These are phyloP conservation scores for Willowsia nigromaculata DNA, from an alignment of 2,888 invertebrate genomes.

Conservation along the genomic window DNA sequence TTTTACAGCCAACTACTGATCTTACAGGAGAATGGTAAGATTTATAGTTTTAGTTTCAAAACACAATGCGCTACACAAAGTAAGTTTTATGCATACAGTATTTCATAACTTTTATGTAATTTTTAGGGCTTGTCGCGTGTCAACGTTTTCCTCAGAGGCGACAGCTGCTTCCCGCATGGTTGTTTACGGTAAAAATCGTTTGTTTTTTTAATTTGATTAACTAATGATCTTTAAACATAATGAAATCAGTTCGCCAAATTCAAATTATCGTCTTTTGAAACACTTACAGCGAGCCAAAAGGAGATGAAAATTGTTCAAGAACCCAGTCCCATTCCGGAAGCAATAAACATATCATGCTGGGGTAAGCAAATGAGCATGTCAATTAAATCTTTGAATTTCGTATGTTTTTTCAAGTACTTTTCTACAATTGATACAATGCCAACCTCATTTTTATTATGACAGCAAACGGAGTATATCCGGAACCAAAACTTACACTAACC, in stretches of 20 bases:
- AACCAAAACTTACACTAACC: slow-evolving; percentile 72
- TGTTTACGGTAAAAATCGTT: slow-evolving; percentile 69
- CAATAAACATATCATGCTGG: slow-evolving; percentile 75
- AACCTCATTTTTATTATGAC: neutral
- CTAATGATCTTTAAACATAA: neutral
- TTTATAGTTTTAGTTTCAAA: neutral
- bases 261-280: neutral
- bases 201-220: neutral
- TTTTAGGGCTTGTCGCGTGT: slow-evolving; percentile 73
- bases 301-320: slow-evolving; percentile 67
- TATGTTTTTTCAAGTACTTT: neutral
- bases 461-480: slow-evolving; percentile 75
- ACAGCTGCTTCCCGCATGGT: slow-evolving; percentile 70
- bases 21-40: slow-evolving; percentile 75
- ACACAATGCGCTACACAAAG: neutral
- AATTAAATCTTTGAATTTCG: neutral
- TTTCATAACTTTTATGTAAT: too few relatives aligned
- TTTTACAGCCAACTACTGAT: slow-evolving; percentile 84
- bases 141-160: slow-evolving; percentile 71
- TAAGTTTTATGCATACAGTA: too few relatives aligned
- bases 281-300: slow-evolving; percentile 66
- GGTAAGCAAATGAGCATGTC: slow-evolving; percentile 64
- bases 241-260: neutral
- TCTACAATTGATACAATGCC: too few relatives aligned
- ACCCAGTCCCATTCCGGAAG: slow-evolving; percentile 65